phyloP scores from a whole-genome alignment of 2,888 invertebrate genomes.

The Stenchaetothrips biformis region DNA sequence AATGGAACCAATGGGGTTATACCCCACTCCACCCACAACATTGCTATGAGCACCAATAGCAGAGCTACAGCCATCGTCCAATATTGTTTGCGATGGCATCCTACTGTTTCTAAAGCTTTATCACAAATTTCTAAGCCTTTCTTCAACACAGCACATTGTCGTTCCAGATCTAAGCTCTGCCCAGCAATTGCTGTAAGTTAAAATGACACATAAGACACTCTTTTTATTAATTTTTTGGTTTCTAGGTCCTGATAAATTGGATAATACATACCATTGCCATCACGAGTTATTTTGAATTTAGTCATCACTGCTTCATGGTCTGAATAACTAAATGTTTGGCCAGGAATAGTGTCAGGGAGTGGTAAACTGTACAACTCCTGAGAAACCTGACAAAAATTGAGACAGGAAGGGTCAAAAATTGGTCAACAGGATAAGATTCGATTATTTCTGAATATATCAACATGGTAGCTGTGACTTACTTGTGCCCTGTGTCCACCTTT shows the following conservation, averaged over 20 bases:
- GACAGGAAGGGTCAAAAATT: slow-evolving; percentile 29
- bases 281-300: slow-evolving; percentile 44
- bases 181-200: background rate
- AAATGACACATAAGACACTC: background rate
- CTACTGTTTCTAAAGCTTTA: slow-evolving; percentile 52
- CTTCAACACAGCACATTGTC: slow-evolving; percentile 34
- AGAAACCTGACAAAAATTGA: slow-evolving; percentile 43
- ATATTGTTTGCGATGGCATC: slow-evolving; percentile 39
- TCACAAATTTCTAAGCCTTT: slow-evolving; percentile 58
- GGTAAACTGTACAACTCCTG: slow-evolving; percentile 59
- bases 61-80: slow-evolving; percentile 37
- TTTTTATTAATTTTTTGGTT: background rate
- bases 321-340: slow-evolving; percentile 70
- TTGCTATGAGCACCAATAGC: slow-evolving; percentile 35
- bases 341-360: slow-evolving; percentile 67
- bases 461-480: slow-evolving; percentile 33
- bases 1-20: slow-evolving; percentile 29
- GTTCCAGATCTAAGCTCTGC: slow-evolving; percentile 28
- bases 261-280: slow-evolving; percentile 32
- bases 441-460: background rate
- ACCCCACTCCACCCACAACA: slow-evolving; percentile 34
- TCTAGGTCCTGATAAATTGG: too few relatives aligned
- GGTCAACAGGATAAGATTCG: background rate
- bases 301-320: slow-evolving; percentile 84
- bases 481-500: slow-evolving; percentile 44